Evolutionary conservation across 2,888 invertebrate genomes (phyloP), one percentile per base, ranked within the genome.

Genomic region (Harpalus rubripes): DNA sequence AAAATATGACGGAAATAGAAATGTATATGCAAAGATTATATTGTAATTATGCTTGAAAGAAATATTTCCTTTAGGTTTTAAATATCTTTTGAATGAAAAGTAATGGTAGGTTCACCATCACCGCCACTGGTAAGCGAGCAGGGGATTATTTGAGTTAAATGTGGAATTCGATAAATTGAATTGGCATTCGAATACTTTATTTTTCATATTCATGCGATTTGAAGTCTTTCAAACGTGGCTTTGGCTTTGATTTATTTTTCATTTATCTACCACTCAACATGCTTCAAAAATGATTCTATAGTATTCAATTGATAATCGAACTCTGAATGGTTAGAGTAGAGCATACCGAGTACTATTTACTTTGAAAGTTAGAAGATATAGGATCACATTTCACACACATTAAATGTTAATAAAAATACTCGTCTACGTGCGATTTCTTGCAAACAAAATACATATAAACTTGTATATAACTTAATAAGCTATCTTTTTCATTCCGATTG

Each of bases 191-290:
- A 74, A 52, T 74, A 44, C 72, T 74, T 74, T 74, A 74, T 74
- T 74, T 74, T 74, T 74, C 44, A 74, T 74, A 74, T 74, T 74
- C 72, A 74, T 74, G 72, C 72, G 72, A 74, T 74, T 74, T 74
- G 16, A 44, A 74, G 72, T 44, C 44, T 74, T 74, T 74, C 44
- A 44, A 74, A 44, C 68, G 15, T 8, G 4, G 72, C 72, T 74
- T 44, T 74, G 72, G 72, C 44, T 74, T 18, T 74, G 72, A 74
- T 74, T 74, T 44, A 74, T 18, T 74, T 68, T 74, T 74, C 41
- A 74, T 16, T 74, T 74, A 74, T 16, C 72, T 44, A 39, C 68
- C 32, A 39, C 22, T 63, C 63, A 63, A 10, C 18, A 18, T 59
- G 59, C 16, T 63, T 63, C 26, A 22, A 26, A 18, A 63, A 63